Base-by-base conservation (phyloP, 2,797 vertebrate species). In the Nothura maculosa region DNA sequence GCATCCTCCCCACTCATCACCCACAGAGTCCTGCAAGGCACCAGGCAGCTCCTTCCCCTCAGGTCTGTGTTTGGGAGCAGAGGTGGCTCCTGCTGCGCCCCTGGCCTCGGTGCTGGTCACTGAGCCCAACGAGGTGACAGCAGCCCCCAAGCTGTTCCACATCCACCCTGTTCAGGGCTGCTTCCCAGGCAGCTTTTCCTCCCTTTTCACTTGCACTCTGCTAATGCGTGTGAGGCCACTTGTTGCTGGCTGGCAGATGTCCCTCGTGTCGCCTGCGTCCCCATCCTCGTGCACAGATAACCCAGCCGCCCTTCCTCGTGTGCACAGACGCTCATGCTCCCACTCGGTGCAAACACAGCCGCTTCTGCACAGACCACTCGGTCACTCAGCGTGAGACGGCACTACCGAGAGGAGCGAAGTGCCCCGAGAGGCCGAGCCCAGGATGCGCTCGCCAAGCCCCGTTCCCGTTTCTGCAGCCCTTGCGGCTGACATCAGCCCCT, bases 361-460 rank as follows among this genome's bases (percentile, higher is more conserved):
- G 30, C 13, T 18, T 25, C 38, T 43, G 0, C 63, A 42, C 48
- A 50, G 10, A 3, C 18, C 15, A 20, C 15, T 40, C 4, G n/a
- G 28, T 52, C 14, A 5, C 11, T 20, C 8, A 70, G 28, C 43
- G 42, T 34, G 13, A 50, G 0, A 0, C 7, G 9, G 60, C 66
- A 70, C 34, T 34, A 25, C 3, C 0, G 1, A 78, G n/a, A 57
- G 36, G 27, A 86, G 16, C 24, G 55, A 27, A 87, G 77, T 0
- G 1, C 54, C 54, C 88, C 47, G 43, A 38, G 24, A 42, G 83
- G 36, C 34, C 55, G 67, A 80, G 50, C 55, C 66, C n/a, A 69
- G 22, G 8, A 62, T 0, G 9, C 3, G 3, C 32, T 55, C 14
- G 45, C 0, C 4, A 74, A 47, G 28, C 4, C 0, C 24, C 45